A percentile compares a stretch with the other conserved stretches of the same genome.
These are phyloP conservation scores for Cossypha niveicapilla DNA, from an alignment of 2,797 vertebrate genomes.

Conservation along the genomic window DNA sequence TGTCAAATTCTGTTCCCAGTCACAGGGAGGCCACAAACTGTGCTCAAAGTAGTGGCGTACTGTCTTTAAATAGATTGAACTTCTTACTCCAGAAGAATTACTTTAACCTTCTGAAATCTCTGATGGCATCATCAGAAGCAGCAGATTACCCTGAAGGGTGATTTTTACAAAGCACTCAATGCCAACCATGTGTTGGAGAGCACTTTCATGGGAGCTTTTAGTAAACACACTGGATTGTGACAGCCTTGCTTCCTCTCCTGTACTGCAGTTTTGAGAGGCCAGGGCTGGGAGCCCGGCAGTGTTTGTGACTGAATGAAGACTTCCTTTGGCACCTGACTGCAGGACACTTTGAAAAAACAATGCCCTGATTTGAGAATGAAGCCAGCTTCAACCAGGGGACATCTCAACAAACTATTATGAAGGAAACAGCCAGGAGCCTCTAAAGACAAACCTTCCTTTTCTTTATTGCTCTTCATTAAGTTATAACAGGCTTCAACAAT, in stretches of 20 bases:
- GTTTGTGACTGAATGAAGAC: background rate
- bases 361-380: background rate
- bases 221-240: background rate
- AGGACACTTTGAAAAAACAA: background rate
- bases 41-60: background rate
- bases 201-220: background rate
- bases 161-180: background rate
- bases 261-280: background rate
- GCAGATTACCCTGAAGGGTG: background rate
- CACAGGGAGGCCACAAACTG: background rate
- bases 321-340: background rate
- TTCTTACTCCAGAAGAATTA: background rate
- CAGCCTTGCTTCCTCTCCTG: background rate
- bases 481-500: background rate
- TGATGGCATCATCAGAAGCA: background rate
- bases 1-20: background rate
- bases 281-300: background rate
- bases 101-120: background rate
- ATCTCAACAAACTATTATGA: background rate
- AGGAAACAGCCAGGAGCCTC: background rate
- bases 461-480: constrained; percentile 22
- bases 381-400: background rate
- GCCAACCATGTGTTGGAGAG: background rate
- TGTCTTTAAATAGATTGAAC: background rate
- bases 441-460: background rate